Conservation (phyloP, 2,113 vertebrate genomes). For the Salvelinus namaycush region DNA sequence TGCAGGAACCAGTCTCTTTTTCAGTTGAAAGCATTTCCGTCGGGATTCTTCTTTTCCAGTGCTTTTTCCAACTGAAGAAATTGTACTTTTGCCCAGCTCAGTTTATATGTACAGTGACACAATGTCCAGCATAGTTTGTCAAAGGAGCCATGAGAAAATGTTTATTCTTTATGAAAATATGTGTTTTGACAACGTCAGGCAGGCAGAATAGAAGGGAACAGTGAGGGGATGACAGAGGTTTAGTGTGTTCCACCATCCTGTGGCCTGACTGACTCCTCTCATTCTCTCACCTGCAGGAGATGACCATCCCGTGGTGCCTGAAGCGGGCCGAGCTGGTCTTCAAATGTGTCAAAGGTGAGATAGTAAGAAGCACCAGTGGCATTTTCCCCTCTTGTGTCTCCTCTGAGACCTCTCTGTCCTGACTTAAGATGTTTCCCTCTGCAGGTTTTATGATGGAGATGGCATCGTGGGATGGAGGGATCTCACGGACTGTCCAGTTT, state of each 20-base stretch:
- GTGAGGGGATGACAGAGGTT: not conserved
- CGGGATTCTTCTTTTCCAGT: conserved; percentile 14
- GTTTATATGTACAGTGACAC: no score
- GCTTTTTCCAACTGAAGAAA: no score
- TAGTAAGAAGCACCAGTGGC: not conserved
- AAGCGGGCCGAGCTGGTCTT: conserved; percentile 86
- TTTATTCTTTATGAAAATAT: not conserved
- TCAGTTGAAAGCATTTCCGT: conserved; percentile 28
- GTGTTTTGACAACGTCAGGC: not conserved
- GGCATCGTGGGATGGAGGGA: conserved; percentile 97
- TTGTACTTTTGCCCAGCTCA: no score
- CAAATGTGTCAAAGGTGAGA: conserved; percentile 95
- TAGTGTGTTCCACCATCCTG: conserved; percentile 25
- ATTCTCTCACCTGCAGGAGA: conserved; percentile 64
- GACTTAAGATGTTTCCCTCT: not conserved
- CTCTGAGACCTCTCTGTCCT: not conserved
- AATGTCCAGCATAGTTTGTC: conserved; percentile 18
- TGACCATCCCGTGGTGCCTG: conserved; percentile 82
- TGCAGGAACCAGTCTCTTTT: conserved; percentile 15
- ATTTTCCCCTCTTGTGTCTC: not conserved
- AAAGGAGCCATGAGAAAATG: conserved; percentile 12
- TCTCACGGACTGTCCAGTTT: conserved; percentile 96
- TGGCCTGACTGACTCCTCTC: not conserved
- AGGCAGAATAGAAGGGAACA: not conserved
- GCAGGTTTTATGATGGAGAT: conserved; percentile 99